Percentiles rank a stretch among this genome's conserved stretches.
These are phyloP conservation scores for Cerastoderma edule DNA, from an alignment of 2,888 invertebrate species.

Conservation along the genomic window DNA sequence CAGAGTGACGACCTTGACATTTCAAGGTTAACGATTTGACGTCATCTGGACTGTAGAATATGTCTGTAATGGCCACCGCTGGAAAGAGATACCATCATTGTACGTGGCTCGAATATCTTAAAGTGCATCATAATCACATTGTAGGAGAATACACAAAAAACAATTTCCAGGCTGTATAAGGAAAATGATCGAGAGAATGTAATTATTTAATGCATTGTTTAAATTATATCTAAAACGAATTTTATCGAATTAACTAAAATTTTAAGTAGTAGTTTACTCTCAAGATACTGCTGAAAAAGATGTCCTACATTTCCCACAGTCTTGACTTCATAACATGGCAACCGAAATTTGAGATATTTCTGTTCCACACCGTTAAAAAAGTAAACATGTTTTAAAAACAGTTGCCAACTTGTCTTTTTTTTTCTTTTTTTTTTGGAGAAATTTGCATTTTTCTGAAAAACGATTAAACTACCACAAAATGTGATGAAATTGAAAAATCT, in stretches of 20 bases:
- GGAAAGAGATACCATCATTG: not conserved
- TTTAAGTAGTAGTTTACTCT: too few relatives aligned
- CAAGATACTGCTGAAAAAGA: too few relatives aligned
- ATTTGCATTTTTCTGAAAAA: too few relatives aligned
- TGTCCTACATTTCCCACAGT: too few relatives aligned
- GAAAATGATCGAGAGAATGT: not conserved
- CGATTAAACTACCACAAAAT: too few relatives aligned
- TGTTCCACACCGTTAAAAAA: too few relatives aligned
- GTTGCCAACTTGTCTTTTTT: too few relatives aligned
- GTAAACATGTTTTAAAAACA: too few relatives aligned
- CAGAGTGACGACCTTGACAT: slow-evolving; percentile 48
- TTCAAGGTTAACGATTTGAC: slow-evolving; percentile 40
- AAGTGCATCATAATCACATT: not conserved
- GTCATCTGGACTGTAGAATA: slow-evolving; percentile 43
- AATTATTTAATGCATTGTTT: not conserved
- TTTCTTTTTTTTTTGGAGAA: too few relatives aligned
- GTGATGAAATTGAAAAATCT: too few relatives aligned
- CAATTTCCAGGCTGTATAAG: not conserved
- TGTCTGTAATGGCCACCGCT: slow-evolving; percentile 44
- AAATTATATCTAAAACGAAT: not conserved
- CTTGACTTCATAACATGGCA: too few relatives aligned
- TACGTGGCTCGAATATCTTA: not conserved
- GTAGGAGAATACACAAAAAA: not conserved
- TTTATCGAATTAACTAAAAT: not conserved
- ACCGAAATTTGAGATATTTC: too few relatives aligned